Base-by-base conservation (phyloP, 2,797 vertebrate species). In the Lagocephalus sceleratus region DNA sequence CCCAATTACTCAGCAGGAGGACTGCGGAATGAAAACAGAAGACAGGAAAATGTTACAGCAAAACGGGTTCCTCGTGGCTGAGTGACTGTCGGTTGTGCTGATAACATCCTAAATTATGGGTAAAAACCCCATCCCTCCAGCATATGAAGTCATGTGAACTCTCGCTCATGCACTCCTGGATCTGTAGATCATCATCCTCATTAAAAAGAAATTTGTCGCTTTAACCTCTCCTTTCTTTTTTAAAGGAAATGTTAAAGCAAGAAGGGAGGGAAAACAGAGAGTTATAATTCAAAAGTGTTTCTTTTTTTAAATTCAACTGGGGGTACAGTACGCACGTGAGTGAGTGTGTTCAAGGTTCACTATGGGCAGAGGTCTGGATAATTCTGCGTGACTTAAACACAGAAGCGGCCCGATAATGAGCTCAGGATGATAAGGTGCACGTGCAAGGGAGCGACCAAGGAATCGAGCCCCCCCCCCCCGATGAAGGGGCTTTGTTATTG, bases 351-450 rank as follows among this genome's bases (percentile, higher is more conserved):
- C 45, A 44, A 44, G 0, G 50, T 56, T 53, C 4, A 55, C 39
- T 45, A 12, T 70, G 61, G 42, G 49, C 41, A 19, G 59, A 55
- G 66, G 46, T 53, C 9, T 53, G 25, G 66, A 66, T 79, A 61
- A 71, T 66, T 76, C 67, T 63, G 51, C 67, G 60, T 64, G 62
- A 21, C 51, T 57, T 56, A 61, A 75, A 55, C 57, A 64, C 47
- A 39, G 47, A 9, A 16, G 4, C 46, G 46, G 63, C 39, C 44
- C 47, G 64, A 68, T 75, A 65, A 60, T 2, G 2, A 2, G 29
- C 8, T 29, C 5, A 29, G 29, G 29, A 29, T 11, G 29, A 29
- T 29, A 29, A 29, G 2, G 29, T 29, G 29, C 29, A 29, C 3
- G 29, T 29, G 29, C 3, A 25, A 5, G 23, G 7, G 7, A 25